phyloP scores from a whole-genome alignment of 2,888 invertebrate genomes.

The Conchocele bisecta region DNA sequence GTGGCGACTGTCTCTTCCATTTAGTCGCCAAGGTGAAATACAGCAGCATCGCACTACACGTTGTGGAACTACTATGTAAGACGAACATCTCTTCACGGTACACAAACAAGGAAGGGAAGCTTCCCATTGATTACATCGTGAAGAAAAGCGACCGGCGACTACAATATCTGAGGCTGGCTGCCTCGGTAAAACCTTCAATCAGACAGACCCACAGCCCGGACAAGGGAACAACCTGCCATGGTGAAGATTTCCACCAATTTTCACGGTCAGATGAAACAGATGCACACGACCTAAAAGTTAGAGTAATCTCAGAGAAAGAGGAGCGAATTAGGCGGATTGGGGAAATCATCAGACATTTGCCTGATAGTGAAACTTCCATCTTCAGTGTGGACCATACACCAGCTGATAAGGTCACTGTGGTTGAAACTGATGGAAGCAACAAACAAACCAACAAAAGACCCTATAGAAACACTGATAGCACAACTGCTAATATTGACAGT shows the following conservation, averaged over 20 bases:
- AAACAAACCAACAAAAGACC: no score
- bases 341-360: slow-evolving; percentile 53
- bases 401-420: background rate
- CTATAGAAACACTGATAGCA: no score
- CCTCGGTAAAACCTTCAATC: slow-evolving; percentile 8
- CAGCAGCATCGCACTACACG: slow-evolving; percentile 49
- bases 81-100: slow-evolving; percentile 59
- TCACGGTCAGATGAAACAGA: slow-evolving; percentile 21
- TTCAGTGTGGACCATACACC: slow-evolving; percentile 15
- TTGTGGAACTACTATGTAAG: slow-evolving; percentile 67
- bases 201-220: background rate
- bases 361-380: slow-evolving; percentile 47
- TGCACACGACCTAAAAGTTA: slow-evolving; percentile 12
- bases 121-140: slow-evolving; percentile 65
- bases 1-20: slow-evolving; percentile 62
- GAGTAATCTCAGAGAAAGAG: slow-evolving; percentile 42
- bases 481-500: no score
- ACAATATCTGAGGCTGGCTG: slow-evolving; percentile 52
- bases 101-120: slow-evolving; percentile 64
- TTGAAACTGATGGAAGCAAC: no score
- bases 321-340: slow-evolving; percentile 48
- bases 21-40: slow-evolving; percentile 58
- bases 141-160: slow-evolving; percentile 65
- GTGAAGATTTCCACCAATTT: slow-evolving; percentile 29
- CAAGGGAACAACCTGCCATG: background rate